Evolutionary conservation across 2,113 vertebrate genomes (phyloP).

Genomic region (Microcebus tavaratra): DNA sequence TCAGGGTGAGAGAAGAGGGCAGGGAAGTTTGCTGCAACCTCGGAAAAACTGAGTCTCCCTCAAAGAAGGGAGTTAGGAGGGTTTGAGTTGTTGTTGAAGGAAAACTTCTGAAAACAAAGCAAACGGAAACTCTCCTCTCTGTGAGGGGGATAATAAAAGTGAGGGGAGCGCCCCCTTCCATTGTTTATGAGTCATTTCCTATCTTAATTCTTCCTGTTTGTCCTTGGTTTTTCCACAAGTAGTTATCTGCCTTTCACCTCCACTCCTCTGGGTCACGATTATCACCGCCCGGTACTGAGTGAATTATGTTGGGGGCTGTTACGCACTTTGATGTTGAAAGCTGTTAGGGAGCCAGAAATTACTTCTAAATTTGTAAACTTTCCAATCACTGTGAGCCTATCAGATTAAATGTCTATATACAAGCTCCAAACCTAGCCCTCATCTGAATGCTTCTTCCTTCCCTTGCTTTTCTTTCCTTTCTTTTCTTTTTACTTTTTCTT

Average conservation of each 20-base stretch:
- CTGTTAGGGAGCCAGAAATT: slow-evolving; percentile 17
- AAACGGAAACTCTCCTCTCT: slow-evolving; percentile 38
- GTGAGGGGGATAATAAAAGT: not conserved
- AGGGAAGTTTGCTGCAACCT: not conserved
- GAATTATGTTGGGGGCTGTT: not conserved
- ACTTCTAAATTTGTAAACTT: slow-evolving; percentile 61
- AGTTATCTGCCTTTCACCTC: not conserved
- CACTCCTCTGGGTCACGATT: not conserved
- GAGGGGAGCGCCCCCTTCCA: not conserved
- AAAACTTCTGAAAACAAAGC: slow-evolving; percentile 48
- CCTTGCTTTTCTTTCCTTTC: too few relatives aligned
- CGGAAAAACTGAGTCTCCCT: slow-evolving; percentile 45
- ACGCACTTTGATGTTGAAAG: slow-evolving; percentile 55
- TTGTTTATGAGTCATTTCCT: slow-evolving; percentile 69
- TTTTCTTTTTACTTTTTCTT: too few relatives aligned
- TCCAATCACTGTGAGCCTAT: slow-evolving; percentile 32
- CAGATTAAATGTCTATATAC: not conserved
- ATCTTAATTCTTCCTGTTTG: slow-evolving; percentile 63
- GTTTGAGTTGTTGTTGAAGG: not conserved
- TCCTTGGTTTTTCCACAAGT: slow-evolving; percentile 50
- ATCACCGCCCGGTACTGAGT: not conserved
- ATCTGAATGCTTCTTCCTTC: not conserved
- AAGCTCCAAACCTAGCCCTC: not conserved
- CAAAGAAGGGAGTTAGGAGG: not conserved
- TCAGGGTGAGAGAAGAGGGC: not conserved